phyloP scores from a whole-genome alignment of 2,888 invertebrate species.

The Eulithis prunata region DNA sequence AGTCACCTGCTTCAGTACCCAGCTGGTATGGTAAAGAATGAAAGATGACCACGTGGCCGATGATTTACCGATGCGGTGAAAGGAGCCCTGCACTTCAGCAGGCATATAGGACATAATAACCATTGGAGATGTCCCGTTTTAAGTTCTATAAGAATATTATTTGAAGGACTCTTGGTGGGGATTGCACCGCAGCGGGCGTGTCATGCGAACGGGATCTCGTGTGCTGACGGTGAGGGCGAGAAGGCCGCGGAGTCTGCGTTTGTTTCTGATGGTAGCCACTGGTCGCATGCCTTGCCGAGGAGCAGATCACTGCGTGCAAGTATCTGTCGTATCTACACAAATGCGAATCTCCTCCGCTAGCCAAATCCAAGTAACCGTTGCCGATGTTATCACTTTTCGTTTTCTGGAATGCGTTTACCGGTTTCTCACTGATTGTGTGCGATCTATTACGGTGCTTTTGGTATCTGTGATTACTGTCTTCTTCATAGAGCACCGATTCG shows the following conservation, averaged over 20 bases:
- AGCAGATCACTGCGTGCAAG: slow-evolving; percentile 86
- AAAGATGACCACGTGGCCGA: background rate
- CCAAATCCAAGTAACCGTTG: slow-evolving; percentile 86
- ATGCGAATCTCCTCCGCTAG: slow-evolving; percentile 84
- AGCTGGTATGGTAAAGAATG: background rate
- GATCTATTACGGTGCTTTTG: slow-evolving; percentile 79
- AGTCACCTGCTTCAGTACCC: background rate
- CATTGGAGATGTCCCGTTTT: slow-evolving; percentile 55
- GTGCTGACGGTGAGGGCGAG: slow-evolving; percentile 52
- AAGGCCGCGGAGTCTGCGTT: slow-evolving; percentile 53
- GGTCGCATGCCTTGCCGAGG: slow-evolving; percentile 77
- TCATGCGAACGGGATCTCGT: slow-evolving; percentile 76
- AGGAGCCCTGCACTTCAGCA: slow-evolving; percentile 25
- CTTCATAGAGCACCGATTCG: slow-evolving; percentile 69
- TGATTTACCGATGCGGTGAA: background rate
- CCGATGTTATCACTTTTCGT: slow-evolving; percentile 66
- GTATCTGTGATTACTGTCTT: slow-evolving; percentile 63
- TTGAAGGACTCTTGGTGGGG: slow-evolving; percentile 74
- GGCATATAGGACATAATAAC: slow-evolving; percentile 59
- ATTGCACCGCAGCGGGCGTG: slow-evolving; percentile 52
- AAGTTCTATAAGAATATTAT: slow-evolving; percentile 81
- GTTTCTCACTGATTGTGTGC: slow-evolving; percentile 80
- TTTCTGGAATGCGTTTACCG: slow-evolving; percentile 71
- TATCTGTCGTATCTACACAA: slow-evolving; percentile 85
- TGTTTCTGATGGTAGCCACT: slow-evolving; percentile 78